These are phyloP conservation scores for Cirrhinus molitorella DNA, from an alignment of 2,797 vertebrate genomes.

Conservation along the genomic window DNA sequence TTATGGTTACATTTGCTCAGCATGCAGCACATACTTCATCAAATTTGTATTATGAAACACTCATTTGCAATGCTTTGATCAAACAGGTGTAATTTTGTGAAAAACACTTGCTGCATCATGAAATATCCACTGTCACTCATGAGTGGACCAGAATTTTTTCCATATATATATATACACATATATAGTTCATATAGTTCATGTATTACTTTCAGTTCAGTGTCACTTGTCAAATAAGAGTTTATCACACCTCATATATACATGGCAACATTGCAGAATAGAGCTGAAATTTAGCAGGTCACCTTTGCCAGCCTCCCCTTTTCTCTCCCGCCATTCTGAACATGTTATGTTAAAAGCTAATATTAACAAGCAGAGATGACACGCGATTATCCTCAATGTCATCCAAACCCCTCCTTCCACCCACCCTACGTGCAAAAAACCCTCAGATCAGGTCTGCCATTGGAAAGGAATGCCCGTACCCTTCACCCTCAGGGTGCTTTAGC, in stretches of 20 bases:
- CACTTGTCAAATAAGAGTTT: slow-evolving; percentile 33
- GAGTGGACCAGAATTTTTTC: slow-evolving; percentile 62
- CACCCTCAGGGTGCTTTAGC: slow-evolving; percentile 72
- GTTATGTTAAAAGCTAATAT: slow-evolving; percentile 81
- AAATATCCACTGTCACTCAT: slow-evolving; percentile 66
- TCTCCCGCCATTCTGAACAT: slow-evolving; percentile 67
- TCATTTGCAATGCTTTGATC: slow-evolving; percentile 47
- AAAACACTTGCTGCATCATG: slow-evolving; percentile 31
- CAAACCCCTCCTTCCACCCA: slow-evolving; percentile 62
- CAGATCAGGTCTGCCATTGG: not conserved
- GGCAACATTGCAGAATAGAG: slow-evolving; percentile 55
- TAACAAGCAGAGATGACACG: slow-evolving; percentile 87
- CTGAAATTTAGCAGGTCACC: slow-evolving; percentile 78
- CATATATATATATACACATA: too few relatives aligned
- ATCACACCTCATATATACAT: slow-evolving; percentile 65
- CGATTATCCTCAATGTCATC: slow-evolving; percentile 90
- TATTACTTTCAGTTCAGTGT: not conserved
- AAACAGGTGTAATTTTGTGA: slow-evolving; percentile 69
- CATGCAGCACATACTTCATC: not conserved
- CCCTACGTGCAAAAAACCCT: slow-evolving; percentile 3
- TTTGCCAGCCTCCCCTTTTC: slow-evolving; percentile 73
- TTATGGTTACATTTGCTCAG: slow-evolving; percentile 9
- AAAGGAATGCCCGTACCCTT: slow-evolving; percentile 18
- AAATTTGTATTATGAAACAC: not conserved
- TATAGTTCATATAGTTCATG: not conserved